A percentile compares a stretch with the other conserved stretches of the same genome.
phyloP scores from a whole-genome alignment of 2,797 vertebrate species.

The Antennarius maculatus region DNA sequence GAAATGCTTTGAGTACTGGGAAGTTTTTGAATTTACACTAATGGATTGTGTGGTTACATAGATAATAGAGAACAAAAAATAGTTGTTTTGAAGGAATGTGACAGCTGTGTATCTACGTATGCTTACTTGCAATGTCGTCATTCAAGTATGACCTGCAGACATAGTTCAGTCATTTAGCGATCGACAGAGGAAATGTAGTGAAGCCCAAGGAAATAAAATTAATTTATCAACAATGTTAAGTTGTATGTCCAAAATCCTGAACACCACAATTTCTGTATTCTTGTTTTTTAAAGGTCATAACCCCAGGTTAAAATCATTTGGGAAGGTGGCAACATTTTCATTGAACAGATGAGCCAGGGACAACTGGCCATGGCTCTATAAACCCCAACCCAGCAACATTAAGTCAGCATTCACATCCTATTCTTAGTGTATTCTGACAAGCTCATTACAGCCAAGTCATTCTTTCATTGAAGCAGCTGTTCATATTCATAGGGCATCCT shows the following conservation, averaged over 20 bases:
- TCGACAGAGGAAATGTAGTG: constrained; percentile 40
- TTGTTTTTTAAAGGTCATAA: neutral
- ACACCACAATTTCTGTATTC: neutral
- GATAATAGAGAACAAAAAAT: constrained; percentile 27
- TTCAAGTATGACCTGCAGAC: constrained; percentile 37
- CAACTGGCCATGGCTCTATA: neutral
- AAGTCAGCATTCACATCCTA: constrained; percentile 34
- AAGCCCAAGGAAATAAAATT: constrained; percentile 40
- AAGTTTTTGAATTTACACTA: constrained; percentile 48
- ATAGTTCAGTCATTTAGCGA: constrained; percentile 33
- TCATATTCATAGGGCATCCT: constrained; percentile 12
- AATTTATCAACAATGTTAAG: constrained; percentile 26
- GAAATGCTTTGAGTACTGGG: constrained; percentile 49
- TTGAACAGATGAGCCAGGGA: constrained; percentile 1
- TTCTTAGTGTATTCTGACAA: constrained; percentile 30
- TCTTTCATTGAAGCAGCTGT: constrained; percentile 29
- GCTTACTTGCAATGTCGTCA: constrained; percentile 2
- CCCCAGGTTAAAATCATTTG: neutral
- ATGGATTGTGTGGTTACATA: constrained; percentile 50
- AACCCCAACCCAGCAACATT: neutral
- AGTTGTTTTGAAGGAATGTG: constrained; percentile 26
- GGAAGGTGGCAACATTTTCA: constrained; percentile 13
- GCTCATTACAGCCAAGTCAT: constrained; percentile 27
- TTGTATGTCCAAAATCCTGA: neutral
- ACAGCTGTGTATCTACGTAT: constrained; percentile 13